These are phyloP conservation scores for Chaitophorus viminalis DNA, from an alignment of 2,888 invertebrate species.

Conservation along the genomic window DNA sequence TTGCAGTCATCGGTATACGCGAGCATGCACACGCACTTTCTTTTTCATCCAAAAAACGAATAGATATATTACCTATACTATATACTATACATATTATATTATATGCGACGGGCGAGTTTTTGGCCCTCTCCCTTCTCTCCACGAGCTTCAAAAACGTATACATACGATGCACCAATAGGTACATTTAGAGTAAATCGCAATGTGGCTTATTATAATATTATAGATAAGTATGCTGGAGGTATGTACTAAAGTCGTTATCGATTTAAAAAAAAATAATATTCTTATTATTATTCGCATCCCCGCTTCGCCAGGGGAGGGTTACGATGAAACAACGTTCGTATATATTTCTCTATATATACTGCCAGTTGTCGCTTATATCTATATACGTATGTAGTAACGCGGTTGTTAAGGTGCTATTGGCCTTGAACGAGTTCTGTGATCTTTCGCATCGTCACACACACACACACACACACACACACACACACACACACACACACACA, in stretches of 20 bases:
- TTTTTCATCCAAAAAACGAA: constrained; percentile 46
- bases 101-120: background rate
- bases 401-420: constrained; percentile 56
- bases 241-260: too few relatives aligned
- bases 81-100: too few relatives aligned
- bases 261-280: background rate
- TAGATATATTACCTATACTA: too few relatives aligned
- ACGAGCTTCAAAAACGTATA: background rate
- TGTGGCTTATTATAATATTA: background rate
- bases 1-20: background rate
- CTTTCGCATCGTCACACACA: constrained; percentile 52
- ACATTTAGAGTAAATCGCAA: too few relatives aligned
- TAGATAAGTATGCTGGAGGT: too few relatives aligned
- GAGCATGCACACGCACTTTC: constrained; percentile 11
- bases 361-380: background rate
- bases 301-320: background rate
- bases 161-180: background rate
- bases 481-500: background rate
- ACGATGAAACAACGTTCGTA: background rate
- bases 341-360: background rate
- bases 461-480: background rate
- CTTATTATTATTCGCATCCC: too few relatives aligned
- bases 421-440: constrained; percentile 62
- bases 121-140: background rate
- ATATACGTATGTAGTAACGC: background rate